A percentile compares a stretch with the other conserved stretches of the same genome.
These are phyloP conservation scores for Centropus unirufus DNA, from an alignment of 2,113 vertebrate species.

Conservation along the genomic window DNA sequence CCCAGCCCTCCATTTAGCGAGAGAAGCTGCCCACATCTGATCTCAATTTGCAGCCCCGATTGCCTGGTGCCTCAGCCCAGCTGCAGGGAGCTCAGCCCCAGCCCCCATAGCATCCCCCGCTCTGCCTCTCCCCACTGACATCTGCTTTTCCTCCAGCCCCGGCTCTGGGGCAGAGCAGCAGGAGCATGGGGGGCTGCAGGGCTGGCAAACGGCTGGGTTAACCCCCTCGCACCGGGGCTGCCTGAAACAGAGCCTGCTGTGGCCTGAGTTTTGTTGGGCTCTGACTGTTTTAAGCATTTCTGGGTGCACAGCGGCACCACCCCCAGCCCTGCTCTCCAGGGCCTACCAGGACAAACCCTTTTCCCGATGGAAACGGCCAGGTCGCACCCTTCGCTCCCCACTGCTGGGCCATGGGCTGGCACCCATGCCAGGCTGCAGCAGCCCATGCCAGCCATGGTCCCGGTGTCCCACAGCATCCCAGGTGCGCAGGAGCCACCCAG, in stretches of 20 bases:
- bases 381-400: background rate
- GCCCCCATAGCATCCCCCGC: background rate
- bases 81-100: background rate
- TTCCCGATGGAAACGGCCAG: rapidly evolving
- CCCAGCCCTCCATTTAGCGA: background rate
- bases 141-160: conserved; percentile 1
- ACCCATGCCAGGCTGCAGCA: rapidly evolving
- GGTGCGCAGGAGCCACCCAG: background rate
- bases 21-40: conserved; percentile 40
- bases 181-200: rapidly evolving
- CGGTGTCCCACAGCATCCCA: rapidly evolving
- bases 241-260: rapidly evolving
- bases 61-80: background rate
- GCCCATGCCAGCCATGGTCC: rapidly evolving
- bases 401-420: rapidly evolving
- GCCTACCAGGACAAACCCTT: background rate
- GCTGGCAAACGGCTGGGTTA: background rate
- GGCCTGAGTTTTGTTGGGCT: background rate
- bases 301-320: background rate
- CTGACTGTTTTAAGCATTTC: background rate
- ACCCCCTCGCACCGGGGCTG: background rate
- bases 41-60: conserved; percentile 41
- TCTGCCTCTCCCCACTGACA: background rate
- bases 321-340: background rate
- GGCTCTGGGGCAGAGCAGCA: background rate